phyloP scores from a whole-genome alignment of 2,113 vertebrate species.

The Pycnonotus jocosus region DNA sequence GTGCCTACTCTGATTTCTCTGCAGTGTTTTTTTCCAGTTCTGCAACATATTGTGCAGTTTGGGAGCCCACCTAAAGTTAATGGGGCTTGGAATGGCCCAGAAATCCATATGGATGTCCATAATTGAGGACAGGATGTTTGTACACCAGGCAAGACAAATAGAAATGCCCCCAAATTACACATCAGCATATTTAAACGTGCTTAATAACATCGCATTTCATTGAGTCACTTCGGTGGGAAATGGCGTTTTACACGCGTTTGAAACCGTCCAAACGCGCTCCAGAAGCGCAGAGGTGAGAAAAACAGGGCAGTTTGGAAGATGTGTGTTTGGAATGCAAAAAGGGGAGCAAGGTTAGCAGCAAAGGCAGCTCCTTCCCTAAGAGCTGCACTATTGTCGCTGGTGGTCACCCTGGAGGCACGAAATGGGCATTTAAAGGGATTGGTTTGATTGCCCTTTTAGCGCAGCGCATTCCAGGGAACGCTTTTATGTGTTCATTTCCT shows the following conservation, averaged over 20 bases:
- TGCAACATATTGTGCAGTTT: not conserved
- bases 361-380: not conserved
- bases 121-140: slow-evolving; percentile 17
- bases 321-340: not conserved
- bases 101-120: not conserved
- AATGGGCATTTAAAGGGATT: not conserved
- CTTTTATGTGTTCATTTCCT: slow-evolving; percentile 24
- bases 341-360: not conserved
- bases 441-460: not conserved
- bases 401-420: not conserved
- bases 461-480: not conserved
- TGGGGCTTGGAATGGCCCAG: slow-evolving; percentile 15
- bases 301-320: not conserved
- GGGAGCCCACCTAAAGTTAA: slow-evolving; percentile 21
- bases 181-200: slow-evolving; percentile 6
- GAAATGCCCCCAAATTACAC: not conserved
- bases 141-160: not conserved
- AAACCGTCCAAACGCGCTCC: not conserved
- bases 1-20: not conserved
- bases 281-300: not conserved
- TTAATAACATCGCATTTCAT: not conserved
- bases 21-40: not conserved
- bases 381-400: not conserved
- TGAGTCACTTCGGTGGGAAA: slow-evolving; percentile 33
- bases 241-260: not conserved